phyloP scores from a whole-genome alignment of 2,113 vertebrate genomes.

The Capreolus pygargus region DNA sequence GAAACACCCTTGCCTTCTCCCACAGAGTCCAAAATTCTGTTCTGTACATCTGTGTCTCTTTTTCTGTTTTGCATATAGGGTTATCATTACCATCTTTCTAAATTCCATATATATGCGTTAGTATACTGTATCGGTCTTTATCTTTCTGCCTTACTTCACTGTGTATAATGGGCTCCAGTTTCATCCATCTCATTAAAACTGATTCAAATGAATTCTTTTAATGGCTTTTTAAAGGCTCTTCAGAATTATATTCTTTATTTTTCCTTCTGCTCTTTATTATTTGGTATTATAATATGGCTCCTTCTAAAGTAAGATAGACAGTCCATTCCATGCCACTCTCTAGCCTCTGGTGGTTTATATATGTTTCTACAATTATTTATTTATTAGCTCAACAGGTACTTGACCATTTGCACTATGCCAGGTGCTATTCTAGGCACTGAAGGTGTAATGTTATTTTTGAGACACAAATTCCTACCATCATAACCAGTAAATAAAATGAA shows the following conservation, averaged over 20 bases:
- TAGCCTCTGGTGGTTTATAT: not conserved
- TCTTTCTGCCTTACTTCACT: too few species aligned
- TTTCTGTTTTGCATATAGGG: too few species aligned
- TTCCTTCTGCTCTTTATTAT: not conserved
- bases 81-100: too few species aligned
- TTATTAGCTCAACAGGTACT: not conserved
- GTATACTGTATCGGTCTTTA: too few species aligned
- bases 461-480: not conserved
- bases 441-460: not conserved
- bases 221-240: not conserved
- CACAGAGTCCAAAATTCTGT: too few species aligned
- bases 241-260: not conserved
- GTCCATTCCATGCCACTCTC: not conserved
- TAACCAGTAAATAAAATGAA: not conserved
- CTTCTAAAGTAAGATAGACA: not conserved
- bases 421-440: not conserved
- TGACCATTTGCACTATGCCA: not conserved
- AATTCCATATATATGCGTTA: too few species aligned
- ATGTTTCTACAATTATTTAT: not conserved
- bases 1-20: too few species aligned
- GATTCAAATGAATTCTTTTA: too few species aligned
- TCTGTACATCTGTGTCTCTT: too few species aligned
- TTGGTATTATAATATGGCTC: not conserved
- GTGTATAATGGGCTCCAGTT: too few species aligned
- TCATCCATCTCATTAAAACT: too few species aligned